These are phyloP conservation scores for Mionectes macconnelli DNA, from an alignment of 2,113 vertebrate species.

Conservation along the genomic window DNA sequence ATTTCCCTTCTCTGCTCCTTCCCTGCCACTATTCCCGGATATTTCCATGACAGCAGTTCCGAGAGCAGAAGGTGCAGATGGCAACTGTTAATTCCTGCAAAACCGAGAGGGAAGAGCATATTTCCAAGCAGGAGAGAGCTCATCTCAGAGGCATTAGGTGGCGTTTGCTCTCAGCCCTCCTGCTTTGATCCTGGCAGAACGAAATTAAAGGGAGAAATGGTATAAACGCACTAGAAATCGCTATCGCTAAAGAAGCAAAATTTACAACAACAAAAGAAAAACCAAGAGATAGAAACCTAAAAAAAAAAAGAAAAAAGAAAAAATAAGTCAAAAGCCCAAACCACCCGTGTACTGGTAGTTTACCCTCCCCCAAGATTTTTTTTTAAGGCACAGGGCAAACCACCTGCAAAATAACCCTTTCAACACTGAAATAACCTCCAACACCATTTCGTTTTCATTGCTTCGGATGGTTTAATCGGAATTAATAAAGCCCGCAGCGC, in stretches of 20 bases:
- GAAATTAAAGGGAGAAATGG: not conserved
- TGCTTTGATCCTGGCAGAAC: not conserved
- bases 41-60: not conserved
- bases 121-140: not conserved
- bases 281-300: not conserved
- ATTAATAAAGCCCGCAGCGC: not conserved
- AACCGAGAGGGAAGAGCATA: not conserved
- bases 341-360: fast-evolving
- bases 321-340: not conserved
- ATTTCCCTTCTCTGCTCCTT: not conserved
- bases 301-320: not conserved
- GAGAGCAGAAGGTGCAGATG: not conserved
- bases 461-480: fast-evolving
- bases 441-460: fast-evolving
- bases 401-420: not conserved
- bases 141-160: not conserved
- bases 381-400: not conserved
- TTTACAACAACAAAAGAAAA: fast-evolving
- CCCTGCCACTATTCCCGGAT: not conserved
- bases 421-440: fast-evolving
- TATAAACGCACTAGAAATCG: fast-evolving
- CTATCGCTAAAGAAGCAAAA: not conserved
- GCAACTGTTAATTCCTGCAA: not conserved
- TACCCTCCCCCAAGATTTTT: not conserved
- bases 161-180: not conserved